These are phyloP conservation scores for Eublepharis macularius DNA, from an alignment of 2,113 vertebrate genomes.

Conservation along the genomic window DNA sequence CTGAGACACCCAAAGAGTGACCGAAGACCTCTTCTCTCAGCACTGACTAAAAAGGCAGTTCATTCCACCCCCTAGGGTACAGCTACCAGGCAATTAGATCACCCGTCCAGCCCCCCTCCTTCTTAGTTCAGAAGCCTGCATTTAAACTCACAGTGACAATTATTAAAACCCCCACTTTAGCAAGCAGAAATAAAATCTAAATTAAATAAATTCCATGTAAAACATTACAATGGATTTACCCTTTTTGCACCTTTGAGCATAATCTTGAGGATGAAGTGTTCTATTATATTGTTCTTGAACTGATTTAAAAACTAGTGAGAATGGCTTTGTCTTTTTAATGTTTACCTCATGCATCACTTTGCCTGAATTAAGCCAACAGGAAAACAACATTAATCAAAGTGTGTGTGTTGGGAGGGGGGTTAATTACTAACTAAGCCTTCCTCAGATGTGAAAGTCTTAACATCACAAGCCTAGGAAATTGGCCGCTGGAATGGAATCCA, in stretches of 20 bases:
- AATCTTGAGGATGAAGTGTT: constrained; percentile 5
- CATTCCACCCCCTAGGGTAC: too few species aligned
- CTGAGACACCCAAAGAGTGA: too few species aligned
- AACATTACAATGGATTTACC: too few species aligned
- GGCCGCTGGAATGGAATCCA: constrained; percentile 35
- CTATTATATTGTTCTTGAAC: constrained; percentile 69
- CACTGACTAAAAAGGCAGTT: too few species aligned
- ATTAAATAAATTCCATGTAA: too few species aligned
- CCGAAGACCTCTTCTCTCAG: too few species aligned
- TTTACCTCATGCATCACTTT: constrained; percentile 55
- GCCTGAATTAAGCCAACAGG: constrained; percentile 28
- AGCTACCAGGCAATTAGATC: too few species aligned
- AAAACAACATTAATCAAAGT: constrained; percentile 60
- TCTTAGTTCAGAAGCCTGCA: too few species aligned
- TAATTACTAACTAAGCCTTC: constrained; percentile 34
- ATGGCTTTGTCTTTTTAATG: constrained; percentile 43
- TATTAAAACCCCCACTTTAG: too few species aligned
- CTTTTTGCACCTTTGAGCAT: not conserved
- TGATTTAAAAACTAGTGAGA: constrained; percentile 63
- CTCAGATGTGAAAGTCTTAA: constrained; percentile 43
- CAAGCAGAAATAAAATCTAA: too few species aligned
- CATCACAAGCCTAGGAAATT: constrained; percentile 56
- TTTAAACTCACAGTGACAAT: too few species aligned
- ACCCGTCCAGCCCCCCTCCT: too few species aligned
- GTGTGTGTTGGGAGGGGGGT: not conserved